Percentiles rank a stretch among this genome's conserved stretches.
Conservation (phyloP, 2,113 vertebrate genomes). For the Oreochromis tanganicae region DNA sequence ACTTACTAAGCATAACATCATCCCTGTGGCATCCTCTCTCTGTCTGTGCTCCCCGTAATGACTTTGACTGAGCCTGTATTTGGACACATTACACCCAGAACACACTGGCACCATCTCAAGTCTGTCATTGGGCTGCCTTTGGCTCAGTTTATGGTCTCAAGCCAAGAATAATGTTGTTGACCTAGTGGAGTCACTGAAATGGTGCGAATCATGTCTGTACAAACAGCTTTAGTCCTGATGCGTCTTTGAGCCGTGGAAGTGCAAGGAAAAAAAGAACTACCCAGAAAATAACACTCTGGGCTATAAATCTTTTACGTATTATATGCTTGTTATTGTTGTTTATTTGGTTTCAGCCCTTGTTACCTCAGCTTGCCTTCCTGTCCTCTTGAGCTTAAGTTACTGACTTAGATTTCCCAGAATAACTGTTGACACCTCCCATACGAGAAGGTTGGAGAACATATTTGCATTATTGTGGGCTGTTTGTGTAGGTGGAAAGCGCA, state of each 20-base stretch:
- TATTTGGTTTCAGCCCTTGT: neutral
- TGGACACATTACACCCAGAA: slow-evolving; percentile 43
- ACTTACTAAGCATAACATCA: slow-evolving; percentile 2
- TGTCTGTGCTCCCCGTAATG: neutral
- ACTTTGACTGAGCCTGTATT: slow-evolving; percentile 4
- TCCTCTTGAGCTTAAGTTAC: neutral
- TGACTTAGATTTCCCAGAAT: slow-evolving; percentile 5
- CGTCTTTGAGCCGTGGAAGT: neutral
- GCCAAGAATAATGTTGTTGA: slow-evolving; percentile 57
- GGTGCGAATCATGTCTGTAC: slow-evolving; percentile 24
- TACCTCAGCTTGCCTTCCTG: neutral
- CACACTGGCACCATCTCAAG: slow-evolving; percentile 47
- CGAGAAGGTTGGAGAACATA: neutral
- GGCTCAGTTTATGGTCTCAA: neutral
- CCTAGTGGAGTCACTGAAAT: slow-evolving; percentile 19
- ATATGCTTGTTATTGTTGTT: neutral
- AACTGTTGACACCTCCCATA: neutral
- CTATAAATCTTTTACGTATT: neutral
- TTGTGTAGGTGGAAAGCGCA: neutral
- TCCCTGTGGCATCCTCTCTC: neutral
- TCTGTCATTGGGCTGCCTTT: slow-evolving; percentile 16
- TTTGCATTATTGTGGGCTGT: neutral
- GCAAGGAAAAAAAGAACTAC: neutral
- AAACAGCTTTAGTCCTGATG: slow-evolving; percentile 23
- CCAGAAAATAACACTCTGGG: neutral